These are phyloP conservation scores for Morpho helenor DNA, from an alignment of 2,888 invertebrate species.

Conservation along the genomic window DNA sequence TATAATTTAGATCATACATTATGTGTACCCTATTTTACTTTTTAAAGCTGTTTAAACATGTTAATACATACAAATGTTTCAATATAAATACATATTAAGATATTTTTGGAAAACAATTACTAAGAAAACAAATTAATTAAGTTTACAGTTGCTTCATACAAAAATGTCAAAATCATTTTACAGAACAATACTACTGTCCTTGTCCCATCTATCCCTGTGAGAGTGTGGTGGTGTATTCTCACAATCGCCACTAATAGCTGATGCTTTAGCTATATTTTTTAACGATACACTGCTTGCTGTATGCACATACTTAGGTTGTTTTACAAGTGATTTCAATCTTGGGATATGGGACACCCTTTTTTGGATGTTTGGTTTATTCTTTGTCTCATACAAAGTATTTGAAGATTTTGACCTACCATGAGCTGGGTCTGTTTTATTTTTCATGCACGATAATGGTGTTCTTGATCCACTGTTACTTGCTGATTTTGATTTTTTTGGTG, in stretches of 20 bases:
- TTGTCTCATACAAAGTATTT: slow-evolving; percentile 57
- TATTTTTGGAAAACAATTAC: too few species aligned
- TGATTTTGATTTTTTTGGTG: slow-evolving; percentile 60
- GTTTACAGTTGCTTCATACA: background rate
- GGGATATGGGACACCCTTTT: slow-evolving; percentile 67
- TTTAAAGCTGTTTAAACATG: too few species aligned
- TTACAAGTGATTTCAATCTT: slow-evolving; percentile 59
- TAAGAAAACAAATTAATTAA: background rate
- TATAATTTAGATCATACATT: too few species aligned
- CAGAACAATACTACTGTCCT: slow-evolving; percentile 71
- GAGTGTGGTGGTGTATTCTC: slow-evolving; percentile 74
- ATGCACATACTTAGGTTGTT: slow-evolving; percentile 43
- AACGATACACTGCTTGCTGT: slow-evolving; percentile 56
- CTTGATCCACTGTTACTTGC: slow-evolving; percentile 53
- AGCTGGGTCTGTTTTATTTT: slow-evolving; percentile 58
- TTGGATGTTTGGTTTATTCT: slow-evolving; percentile 44
- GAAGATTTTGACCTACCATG: slow-evolving; percentile 68
- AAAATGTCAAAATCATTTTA: slow-evolving; percentile 24
- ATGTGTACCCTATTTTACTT: too few species aligned
- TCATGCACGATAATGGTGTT: slow-evolving; percentile 74
- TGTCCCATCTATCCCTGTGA: slow-evolving; percentile 71
- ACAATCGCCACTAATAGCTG: slow-evolving; percentile 58
- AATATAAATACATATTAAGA: too few species aligned
- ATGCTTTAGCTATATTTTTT: slow-evolving; percentile 52
- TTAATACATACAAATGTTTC: too few species aligned